A percentile compares a stretch with the other conserved stretches of the same genome.
Evolutionary conservation across 2,113 vertebrate species (phyloP).

Genomic region (Recurvirostra avosetta): DNA sequence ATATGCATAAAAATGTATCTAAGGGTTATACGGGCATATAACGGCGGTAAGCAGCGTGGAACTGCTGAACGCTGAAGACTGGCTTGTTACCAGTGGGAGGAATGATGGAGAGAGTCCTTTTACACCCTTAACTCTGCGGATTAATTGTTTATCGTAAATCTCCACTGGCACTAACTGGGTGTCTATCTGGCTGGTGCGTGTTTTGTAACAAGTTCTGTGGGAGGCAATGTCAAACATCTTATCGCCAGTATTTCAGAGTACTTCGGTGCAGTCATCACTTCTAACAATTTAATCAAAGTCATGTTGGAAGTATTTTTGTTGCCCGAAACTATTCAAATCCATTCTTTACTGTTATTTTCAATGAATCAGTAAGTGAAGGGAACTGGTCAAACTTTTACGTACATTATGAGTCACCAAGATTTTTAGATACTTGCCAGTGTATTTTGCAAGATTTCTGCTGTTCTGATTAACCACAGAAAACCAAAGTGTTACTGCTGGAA

Average conservation of each 20-base stretch:
- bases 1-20: background rate
- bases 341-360: background rate
- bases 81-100: background rate
- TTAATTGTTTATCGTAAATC: background rate
- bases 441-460: conserved; percentile 58
- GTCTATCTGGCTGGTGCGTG: background rate
- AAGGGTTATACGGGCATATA: background rate
- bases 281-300: conserved; percentile 16
- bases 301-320: background rate
- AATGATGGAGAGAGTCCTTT: background rate
- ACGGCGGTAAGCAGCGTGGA: accelerated
- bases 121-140: background rate
- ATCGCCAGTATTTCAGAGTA: background rate
- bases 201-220: background rate
- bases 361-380: conserved; percentile 26
- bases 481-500: background rate
- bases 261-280: background rate
- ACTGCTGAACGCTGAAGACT: background rate
- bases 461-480: conserved; percentile 35
- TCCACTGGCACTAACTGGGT: background rate
- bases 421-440: background rate
- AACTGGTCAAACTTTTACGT: conserved; percentile 12
- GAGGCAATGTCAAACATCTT: background rate
- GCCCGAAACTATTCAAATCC: background rate
- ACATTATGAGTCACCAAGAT: conserved; percentile 22